Conservation (phyloP, 2,888 invertebrate species). For the Oscheius sp. region DNA sequence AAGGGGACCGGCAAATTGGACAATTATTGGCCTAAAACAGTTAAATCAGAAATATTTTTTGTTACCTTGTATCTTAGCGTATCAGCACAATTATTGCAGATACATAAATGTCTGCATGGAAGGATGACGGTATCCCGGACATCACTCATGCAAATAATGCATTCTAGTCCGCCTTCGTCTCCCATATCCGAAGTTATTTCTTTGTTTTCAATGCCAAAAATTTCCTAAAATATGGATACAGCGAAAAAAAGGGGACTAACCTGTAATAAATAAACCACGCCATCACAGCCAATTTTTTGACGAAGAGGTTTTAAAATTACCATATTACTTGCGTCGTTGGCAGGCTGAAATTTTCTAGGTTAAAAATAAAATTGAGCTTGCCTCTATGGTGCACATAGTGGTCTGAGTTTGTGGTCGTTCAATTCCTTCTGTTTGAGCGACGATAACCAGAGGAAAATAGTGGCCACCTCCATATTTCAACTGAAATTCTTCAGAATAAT, state of each 20-base stretch:
- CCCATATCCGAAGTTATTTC: slow-evolving; percentile 46
- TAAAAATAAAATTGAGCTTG: slow-evolving; percentile 1
- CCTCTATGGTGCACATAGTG: slow-evolving; percentile 69
- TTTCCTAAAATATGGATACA: slow-evolving; percentile 78
- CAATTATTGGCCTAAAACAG: slow-evolving; percentile 87
- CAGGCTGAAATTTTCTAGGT: slow-evolving; percentile 40
- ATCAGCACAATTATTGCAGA: slow-evolving; percentile 97
- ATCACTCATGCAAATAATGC: slow-evolving; percentile 99
- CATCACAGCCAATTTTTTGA: slow-evolving; percentile 97
- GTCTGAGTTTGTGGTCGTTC: slow-evolving; percentile 64
- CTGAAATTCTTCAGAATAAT: slow-evolving; percentile 23
- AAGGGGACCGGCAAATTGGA: slow-evolving; percentile 98
- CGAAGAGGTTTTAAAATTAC: slow-evolving; percentile 89
- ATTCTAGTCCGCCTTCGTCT: slow-evolving; percentile 94
- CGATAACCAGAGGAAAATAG: slow-evolving; percentile 69
- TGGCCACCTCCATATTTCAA: slow-evolving; percentile 35
- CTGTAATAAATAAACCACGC: slow-evolving; percentile 92
- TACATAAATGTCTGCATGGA: slow-evolving; percentile 94
- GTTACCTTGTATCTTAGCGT: slow-evolving; percentile 86
- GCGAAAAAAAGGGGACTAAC: slow-evolving; percentile 21
- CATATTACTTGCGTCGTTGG: slow-evolving; percentile 60
- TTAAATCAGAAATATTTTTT: neutral
- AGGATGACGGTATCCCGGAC: slow-evolving; percentile 91
- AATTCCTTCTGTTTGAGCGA: slow-evolving; percentile 58
- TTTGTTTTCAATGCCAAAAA: slow-evolving; percentile 99